Evolutionary conservation across 2,888 invertebrate species (phyloP), one percentile per base, ranked within the genome.

Genomic region (Netelia melanura): DNA sequence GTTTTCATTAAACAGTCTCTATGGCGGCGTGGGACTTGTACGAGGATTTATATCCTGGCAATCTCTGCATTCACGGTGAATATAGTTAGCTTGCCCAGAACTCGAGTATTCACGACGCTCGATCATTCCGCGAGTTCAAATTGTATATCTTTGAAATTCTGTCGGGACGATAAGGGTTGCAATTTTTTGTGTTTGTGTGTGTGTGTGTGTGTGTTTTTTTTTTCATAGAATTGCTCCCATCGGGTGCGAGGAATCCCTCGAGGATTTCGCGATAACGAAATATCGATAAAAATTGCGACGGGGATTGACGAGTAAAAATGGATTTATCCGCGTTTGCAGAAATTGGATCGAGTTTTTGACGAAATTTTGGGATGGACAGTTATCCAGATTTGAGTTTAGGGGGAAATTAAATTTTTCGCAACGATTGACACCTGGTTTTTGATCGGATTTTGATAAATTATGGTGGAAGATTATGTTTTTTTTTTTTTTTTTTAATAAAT

Each of bases 1-100:
- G 62, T 58, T 79, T 83, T 79, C 64, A 76, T 65, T 65, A 70
- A 74, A 54, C 75, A 62, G 48, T 75, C 68, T 81, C 75, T 75
- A 81, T 61, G 75, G 64, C 76, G 25, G 30, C 30, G 30, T 5
- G 30, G 30, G 56, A 70, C 56, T 70, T 30, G 52, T 48, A 17
- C 44, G 9, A 48, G 25, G 74, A 78, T 83, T 79, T 79, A 70
- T 75, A 74, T 74, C 30, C 44, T 43, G 0, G n/a, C 65, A 74
- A 75, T 70, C 43, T 67, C 61, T 68, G 68, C 61, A 67, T 52
- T 75, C 62, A 44, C 21, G 67, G 14, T 38, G 38, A 10, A 67
- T 25, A 43, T 68, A 54, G 3, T 30, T 17, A 17, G 6, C 43
- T 23, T 76, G 8, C 67, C 11, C 6, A 56, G 11, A 56, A n/a